These are phyloP conservation scores for Doryteuthis pealeii DNA, from an alignment of 1,140 invertebrate species.

Conservation along the genomic window DNA sequence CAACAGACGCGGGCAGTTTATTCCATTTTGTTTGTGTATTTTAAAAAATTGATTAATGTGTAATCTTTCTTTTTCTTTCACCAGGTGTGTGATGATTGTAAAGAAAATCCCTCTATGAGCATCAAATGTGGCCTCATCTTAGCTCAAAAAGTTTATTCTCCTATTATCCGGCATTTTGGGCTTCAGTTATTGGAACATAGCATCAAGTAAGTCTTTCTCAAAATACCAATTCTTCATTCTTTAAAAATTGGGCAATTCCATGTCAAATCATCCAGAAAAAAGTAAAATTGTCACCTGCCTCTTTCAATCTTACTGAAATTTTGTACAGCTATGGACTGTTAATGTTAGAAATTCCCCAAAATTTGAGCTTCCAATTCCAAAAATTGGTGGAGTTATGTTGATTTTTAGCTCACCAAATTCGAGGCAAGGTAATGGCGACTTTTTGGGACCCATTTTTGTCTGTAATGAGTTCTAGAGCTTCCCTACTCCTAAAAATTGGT, in stretches of 20 bases:
- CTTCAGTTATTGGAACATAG: slow-evolving; percentile 87
- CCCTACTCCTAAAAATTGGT: no score
- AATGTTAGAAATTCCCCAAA: background rate
- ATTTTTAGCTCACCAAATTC: background rate
- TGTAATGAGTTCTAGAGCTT: no score
- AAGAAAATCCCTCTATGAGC: slow-evolving; percentile 79
- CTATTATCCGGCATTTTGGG: slow-evolving; percentile 82
- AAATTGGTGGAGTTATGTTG: no score
- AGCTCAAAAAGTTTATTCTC: slow-evolving; percentile 71
- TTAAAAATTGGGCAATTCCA: no score
- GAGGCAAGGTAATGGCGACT: background rate
- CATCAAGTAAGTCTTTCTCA: slow-evolving; percentile 69
- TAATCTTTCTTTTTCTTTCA: slow-evolving; percentile 11
- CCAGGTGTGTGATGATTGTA: slow-evolving; percentile 56
- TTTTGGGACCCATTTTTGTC: no score
- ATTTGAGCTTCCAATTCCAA: background rate
- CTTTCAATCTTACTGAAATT: no score
- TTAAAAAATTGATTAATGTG: no score
- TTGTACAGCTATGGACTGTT: background rate
- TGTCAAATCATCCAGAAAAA: no score
- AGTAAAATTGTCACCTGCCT: no score
- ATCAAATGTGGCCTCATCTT: slow-evolving; percentile 81
- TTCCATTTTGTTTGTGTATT: no score
- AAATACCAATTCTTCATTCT: background rate
- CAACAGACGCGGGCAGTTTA: no score